These are phyloP conservation scores for Holacanthus passer DNA, from an alignment of 2,113 vertebrate species.

Conservation along the genomic window DNA sequence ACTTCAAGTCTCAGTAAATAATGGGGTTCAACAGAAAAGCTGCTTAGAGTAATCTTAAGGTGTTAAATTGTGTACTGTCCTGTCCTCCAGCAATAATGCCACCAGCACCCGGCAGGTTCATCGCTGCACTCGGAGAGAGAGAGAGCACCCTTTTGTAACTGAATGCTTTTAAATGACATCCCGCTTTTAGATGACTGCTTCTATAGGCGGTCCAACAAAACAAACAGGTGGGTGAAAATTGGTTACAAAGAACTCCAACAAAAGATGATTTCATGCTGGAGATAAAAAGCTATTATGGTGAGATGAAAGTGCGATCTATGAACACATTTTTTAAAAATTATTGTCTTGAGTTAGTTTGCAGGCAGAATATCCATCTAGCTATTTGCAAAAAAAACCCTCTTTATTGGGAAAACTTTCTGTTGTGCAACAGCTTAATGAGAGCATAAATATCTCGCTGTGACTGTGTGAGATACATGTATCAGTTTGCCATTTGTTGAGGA, in stretches of 20 bases:
- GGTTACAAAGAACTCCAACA: neutral
- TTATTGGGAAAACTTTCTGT: neutral
- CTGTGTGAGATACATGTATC: neutral
- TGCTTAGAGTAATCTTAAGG: neutral
- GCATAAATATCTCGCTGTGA: neutral
- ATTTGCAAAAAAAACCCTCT: neutral
- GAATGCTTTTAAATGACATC: neutral
- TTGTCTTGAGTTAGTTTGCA: too few species aligned
- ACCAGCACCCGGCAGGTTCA: neutral
- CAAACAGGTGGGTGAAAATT: neutral
- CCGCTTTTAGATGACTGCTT: neutral
- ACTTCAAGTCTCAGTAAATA: neutral
- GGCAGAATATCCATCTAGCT: too few species aligned
- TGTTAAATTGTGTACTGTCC: neutral
- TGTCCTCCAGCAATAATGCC: neutral
- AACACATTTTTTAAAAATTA: too few species aligned
- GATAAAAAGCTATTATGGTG: neutral
- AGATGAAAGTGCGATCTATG: neutral
- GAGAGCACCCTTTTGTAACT: neutral
- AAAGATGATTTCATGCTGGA: neutral
- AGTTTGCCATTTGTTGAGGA: neutral
- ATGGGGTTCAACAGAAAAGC: neutral
- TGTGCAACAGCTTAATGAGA: neutral
- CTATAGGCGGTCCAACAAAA: neutral
- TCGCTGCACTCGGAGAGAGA: neutral